phyloP scores from a whole-genome alignment of 1,140 invertebrate genomes.

The Drosophila asahinai region DNA sequence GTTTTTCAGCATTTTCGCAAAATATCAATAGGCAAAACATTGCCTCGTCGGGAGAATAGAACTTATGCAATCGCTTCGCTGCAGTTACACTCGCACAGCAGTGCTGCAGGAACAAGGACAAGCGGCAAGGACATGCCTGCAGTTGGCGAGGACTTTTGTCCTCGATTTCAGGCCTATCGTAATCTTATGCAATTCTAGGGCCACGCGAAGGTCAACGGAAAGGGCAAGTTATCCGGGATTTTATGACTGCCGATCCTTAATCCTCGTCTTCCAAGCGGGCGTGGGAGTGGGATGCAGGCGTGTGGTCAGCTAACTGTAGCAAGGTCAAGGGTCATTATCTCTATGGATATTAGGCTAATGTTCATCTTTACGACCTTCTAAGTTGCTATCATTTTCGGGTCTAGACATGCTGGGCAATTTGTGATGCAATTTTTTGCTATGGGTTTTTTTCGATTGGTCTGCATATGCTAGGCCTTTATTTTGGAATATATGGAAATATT shows the following conservation, averaged over 20 bases:
- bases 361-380: conserved; percentile 65
- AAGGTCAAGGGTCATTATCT: conserved; percentile 61
- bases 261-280: conserved; percentile 5
- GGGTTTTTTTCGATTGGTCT: conserved; percentile 12
- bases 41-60: conserved; percentile 29
- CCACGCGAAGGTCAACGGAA: conserved; percentile 61
- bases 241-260: conserved; percentile 48
- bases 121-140: conserved; percentile 55
- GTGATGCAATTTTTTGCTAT: conserved; percentile 26
- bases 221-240: conserved; percentile 62
- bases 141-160: conserved; percentile 20
- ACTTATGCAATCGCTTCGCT: conserved; percentile 67
- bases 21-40: conserved; percentile 72
- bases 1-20: conserved; percentile 48
- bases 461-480: conserved; percentile 30
- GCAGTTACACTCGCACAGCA: conserved; percentile 62
- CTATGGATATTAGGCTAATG: conserved; percentile 60
- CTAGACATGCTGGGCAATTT: conserved; percentile 37
- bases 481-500: conserved; percentile 4
- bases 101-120: conserved; percentile 29
- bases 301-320: conserved; percentile 62
- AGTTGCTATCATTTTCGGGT: conserved; percentile 30
- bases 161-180: conserved; percentile 24
- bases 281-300: conserved; percentile 3
- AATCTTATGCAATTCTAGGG: conserved; percentile 67